phyloP scores from a whole-genome alignment of 1,140 invertebrate genomes.

The Drosophila mojavensis region DNA sequence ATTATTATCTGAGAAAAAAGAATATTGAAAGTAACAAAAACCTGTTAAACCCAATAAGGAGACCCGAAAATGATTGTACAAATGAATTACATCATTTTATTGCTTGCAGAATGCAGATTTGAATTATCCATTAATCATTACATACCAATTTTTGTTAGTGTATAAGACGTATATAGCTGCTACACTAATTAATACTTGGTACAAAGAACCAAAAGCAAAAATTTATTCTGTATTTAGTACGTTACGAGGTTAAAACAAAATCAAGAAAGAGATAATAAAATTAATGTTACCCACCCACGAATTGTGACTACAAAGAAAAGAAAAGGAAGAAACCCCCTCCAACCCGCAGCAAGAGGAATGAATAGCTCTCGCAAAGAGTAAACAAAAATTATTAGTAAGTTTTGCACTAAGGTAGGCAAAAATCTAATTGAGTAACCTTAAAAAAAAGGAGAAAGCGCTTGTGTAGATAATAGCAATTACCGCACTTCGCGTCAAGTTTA shows the following conservation, averaged over 20 bases:
- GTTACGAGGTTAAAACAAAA: conserved; percentile 44
- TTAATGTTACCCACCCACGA: conserved; percentile 69
- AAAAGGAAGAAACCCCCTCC: conserved; percentile 6
- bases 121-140: conserved; percentile 34
- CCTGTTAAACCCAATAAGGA: conserved; percentile 4
- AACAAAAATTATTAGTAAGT: conserved; percentile 15
- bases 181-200: conserved; percentile 48
- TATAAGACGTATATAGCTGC: conserved; percentile 62
- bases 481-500: conserved; percentile 36
- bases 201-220: conserved; percentile 46
- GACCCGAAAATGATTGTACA: conserved; percentile 14
- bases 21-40: conserved; percentile 1
- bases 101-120: conserved; percentile 18
- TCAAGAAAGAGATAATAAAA: conserved; percentile 57
- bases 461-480: conserved; percentile 38
- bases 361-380: conserved; percentile 4
- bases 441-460: conserved; percentile 22
- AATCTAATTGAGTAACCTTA: conserved; percentile 6
- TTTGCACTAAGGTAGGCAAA: conserved; percentile 19
- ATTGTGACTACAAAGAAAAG: conserved; percentile 42
- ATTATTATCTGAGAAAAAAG: conserved; percentile 15
- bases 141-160: conserved; percentile 66
- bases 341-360: conserved; percentile 21
- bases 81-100: conserved; percentile 12
- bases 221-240: conserved; percentile 62